Base-by-base conservation (phyloP, 2,888 invertebrate genomes). In the Tetragonula carbonaria region DNA sequence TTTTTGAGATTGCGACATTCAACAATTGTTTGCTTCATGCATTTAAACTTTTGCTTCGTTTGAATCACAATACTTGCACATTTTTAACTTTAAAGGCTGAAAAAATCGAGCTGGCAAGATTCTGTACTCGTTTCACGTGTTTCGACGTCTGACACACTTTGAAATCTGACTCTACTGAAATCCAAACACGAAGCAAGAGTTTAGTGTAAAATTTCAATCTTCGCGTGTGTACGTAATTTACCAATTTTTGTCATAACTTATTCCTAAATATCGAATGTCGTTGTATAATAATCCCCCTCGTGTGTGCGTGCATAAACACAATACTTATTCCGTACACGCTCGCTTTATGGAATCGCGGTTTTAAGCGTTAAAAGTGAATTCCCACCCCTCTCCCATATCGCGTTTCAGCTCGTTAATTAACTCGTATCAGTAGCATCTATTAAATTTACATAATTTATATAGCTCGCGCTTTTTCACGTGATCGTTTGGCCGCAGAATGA, bases 381-480 rank as follows among this genome's bases (percentile, higher is more conserved):
- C 23, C 21, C n/a, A 1, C 23, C 21, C n/a, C 23, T 23, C 23
- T 23, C 14, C 18, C 13, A 23, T 62, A 16, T 18, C 28, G 51
- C 5, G 33, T 55, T 28, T 28, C 55, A 23, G 23, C 57, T 53
- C 18, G 78, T 67, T 67, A 67, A 72, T 78, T 67, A 67, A 59
- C 55, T 78, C 45, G 18, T 4, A 53, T 72, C 11, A 63, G 28
- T 0, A 28, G 33, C n/a, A 14, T 28, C 11, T 74, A 74, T 74
- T 67, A 67, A 67, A 74, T 62, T 68, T 67, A 38, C 59, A 59
- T 74, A 53, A 79, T 74, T 79, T 53, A 51, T 53, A 53, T 21
- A n/a, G 63, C 33, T 63, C 51, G 28, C 6, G 33, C 51, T 63
- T 63, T 74, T 67, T 67, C 50, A 18, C 73, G 50, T 59, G 63